Conservation (phyloP, 53 echinoderm and acorn worm species). For the Astropecten irregularis region DNA sequence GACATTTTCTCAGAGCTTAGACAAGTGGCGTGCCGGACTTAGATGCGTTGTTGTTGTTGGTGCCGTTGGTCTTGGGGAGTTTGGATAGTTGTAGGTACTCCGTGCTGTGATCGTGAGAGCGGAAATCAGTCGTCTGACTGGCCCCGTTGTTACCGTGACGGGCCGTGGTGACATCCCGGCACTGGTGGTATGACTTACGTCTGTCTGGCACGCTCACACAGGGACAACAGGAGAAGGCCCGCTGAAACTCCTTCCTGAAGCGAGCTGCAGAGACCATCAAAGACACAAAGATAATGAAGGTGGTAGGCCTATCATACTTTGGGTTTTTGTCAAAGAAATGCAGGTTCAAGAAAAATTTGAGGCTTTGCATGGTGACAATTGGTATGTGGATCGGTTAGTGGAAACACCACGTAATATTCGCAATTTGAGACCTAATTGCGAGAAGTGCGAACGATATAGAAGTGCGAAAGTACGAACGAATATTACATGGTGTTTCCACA, state of each 20-base stretch:
- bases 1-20: too few species aligned
- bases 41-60: slow-evolving; percentile 33
- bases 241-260: slow-evolving; percentile 64
- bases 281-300: background rate
- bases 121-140: slow-evolving; percentile 34
- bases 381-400: too few species aligned
- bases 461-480: too few species aligned
- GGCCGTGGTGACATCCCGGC: slow-evolving; percentile 32
- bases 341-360: too few species aligned
- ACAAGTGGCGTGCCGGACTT: too few species aligned
- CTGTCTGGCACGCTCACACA: slow-evolving; percentile 23
- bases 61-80: slow-evolving; percentile 3
- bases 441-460: too few species aligned
- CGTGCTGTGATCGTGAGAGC: slow-evolving; percentile 38
- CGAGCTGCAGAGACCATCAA: slow-evolving; percentile 35
- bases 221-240: slow-evolving; percentile 56
- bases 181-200: slow-evolving; percentile 40
- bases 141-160: slow-evolving; percentile 26
- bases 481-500: too few species aligned
- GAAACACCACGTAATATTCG: too few species aligned
- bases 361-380: too few species aligned
- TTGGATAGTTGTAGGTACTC: slow-evolving; percentile 59
- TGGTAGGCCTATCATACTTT: too few species aligned
- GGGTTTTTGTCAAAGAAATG: too few species aligned
- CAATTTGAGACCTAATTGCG: too few species aligned